phyloP scores from a whole-genome alignment of 2,888 invertebrate genomes.

The Euzetes globulus region DNA sequence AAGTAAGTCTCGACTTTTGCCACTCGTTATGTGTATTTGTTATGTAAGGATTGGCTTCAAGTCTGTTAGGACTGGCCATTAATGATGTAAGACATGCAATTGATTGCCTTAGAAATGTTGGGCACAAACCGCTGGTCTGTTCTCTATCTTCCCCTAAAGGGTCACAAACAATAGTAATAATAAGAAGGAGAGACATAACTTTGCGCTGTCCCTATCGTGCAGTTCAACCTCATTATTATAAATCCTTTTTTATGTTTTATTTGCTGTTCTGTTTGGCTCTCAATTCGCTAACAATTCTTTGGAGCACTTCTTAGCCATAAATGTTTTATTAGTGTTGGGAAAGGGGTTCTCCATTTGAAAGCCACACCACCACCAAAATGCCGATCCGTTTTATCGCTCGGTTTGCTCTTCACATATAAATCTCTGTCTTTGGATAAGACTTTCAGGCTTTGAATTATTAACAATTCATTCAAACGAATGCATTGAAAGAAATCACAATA shows the following conservation, averaged over 20 bases:
- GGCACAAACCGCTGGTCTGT: neutral
- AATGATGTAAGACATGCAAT: constrained; percentile 21
- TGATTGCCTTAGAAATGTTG: neutral
- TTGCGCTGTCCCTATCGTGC: neutral
- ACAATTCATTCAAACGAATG: too few relatives aligned
- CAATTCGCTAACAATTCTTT: neutral
- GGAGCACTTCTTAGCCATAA: neutral
- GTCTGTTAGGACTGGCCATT: neutral
- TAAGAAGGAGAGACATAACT: neutral
- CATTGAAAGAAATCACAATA: too few relatives aligned
- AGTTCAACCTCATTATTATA: constrained; percentile 9
- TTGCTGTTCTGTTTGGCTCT: too few relatives aligned
- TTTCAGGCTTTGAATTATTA: too few relatives aligned
- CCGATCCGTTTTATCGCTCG: too few relatives aligned
- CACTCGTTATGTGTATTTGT: too few relatives aligned
- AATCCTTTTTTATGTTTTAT: neutral
- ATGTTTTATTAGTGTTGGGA: neutral
- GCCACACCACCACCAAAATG: too few relatives aligned
- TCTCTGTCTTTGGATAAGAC: too few relatives aligned
- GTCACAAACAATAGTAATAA: neutral
- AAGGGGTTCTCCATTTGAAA: neutral
- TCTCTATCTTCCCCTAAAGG: neutral
- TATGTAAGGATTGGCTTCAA: neutral
- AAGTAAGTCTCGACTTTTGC: too few relatives aligned
- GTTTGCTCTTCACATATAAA: too few relatives aligned